phyloP scores from a whole-genome alignment of 2,797 vertebrate genomes.

The Lindbergichthys nudifrons region DNA sequence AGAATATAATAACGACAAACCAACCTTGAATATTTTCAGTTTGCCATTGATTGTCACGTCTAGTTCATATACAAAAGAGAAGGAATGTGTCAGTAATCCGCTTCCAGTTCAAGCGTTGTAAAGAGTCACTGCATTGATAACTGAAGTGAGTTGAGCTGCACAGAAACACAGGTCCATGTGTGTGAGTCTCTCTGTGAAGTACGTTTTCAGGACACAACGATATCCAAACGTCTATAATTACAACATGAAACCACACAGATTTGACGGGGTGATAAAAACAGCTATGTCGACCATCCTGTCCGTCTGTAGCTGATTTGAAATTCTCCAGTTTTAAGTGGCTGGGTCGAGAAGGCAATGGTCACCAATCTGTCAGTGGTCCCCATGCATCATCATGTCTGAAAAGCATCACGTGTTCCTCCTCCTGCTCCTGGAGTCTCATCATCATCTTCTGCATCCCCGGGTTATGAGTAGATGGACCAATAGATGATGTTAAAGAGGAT shows the following conservation, averaged over 20 bases:
- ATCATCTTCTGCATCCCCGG: neutral
- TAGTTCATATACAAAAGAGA: constrained; percentile 9
- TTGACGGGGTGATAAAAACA: constrained; percentile 34
- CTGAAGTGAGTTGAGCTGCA: constrained; percentile 22
- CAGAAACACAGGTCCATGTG: constrained; percentile 4
- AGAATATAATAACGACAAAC: neutral
- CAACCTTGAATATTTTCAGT: neutral
- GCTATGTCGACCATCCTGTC: constrained; percentile 3
- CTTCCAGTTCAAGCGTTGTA: constrained; percentile 28
- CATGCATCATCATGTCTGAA: constrained; percentile 42
- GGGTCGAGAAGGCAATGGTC: constrained; percentile 77
- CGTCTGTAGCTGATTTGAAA: constrained; percentile 34
- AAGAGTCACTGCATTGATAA: constrained; percentile 47
- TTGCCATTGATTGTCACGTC: constrained; percentile 50
- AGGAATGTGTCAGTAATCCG: neutral
- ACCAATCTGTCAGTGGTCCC: constrained; percentile 53
- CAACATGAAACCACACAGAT: constrained; percentile 43
- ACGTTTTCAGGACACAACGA: constrained; percentile 13
- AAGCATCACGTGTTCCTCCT: constrained; percentile 38
- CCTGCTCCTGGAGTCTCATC: constrained; percentile 26
- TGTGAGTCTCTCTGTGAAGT: constrained; percentile 11
- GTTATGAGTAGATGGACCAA: constrained; percentile 95
- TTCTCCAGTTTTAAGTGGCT: constrained; percentile 68
- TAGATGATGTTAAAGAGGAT: constrained; percentile 98
- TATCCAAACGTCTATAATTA: constrained; percentile 30